These are phyloP conservation scores for Macrobrachium rosenbergii DNA, from an alignment of 1,140 invertebrate genomes.

Conservation along the genomic window DNA sequence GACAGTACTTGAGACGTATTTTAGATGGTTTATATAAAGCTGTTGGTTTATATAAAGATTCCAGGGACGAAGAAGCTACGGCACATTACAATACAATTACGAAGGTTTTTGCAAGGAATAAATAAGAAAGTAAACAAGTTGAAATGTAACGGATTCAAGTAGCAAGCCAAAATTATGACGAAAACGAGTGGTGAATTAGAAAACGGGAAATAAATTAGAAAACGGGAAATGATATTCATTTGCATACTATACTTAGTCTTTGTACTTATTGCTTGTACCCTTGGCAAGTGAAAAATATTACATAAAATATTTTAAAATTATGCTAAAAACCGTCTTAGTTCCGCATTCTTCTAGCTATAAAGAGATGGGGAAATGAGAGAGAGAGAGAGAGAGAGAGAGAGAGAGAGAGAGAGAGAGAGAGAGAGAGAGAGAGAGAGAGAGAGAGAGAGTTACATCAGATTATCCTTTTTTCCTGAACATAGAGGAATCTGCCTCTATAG, in stretches of 20 bases:
- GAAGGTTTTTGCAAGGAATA: background rate
- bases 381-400: background rate
- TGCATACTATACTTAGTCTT: no score
- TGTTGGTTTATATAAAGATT: background rate
- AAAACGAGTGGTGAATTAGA: background rate
- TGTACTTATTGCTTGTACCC: no score
- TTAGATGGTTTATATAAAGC: background rate
- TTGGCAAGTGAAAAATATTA: background rate
- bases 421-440: background rate
- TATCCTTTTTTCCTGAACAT: no score
- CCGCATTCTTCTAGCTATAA: no score
- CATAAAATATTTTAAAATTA: background rate
- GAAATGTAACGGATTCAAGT: background rate
- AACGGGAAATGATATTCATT: background rate
- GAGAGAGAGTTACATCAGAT: background rate
- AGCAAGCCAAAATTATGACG: background rate
- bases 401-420: background rate
- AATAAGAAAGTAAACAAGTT: background rate
- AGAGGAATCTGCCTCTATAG: background rate
- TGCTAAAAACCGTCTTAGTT: background rate
- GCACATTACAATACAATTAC: background rate
- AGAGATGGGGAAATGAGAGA: background rate
- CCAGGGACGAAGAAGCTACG: background rate
- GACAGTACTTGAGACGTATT: no score
- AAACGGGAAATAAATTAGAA: background rate